Evolutionary conservation across 2,113 vertebrate species (phyloP), one percentile per base, ranked within the genome.

Genomic region (Zosterops borbonicus): DNA sequence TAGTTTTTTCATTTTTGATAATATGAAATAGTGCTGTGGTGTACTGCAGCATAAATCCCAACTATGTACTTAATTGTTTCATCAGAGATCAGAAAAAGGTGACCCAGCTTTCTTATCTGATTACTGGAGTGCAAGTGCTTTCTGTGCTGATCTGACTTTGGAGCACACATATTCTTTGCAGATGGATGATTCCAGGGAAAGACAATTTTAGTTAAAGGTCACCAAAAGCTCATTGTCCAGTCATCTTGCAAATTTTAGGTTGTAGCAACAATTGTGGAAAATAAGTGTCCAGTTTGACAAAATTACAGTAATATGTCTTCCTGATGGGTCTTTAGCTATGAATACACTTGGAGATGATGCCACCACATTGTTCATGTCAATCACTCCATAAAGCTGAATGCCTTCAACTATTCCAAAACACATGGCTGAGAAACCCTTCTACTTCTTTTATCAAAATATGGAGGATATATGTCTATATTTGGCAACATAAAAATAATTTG

Each of bases 11-110:
- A n/a, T 73, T 82, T 94, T 79, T 79, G 29, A 52, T 83, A 37
- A 63, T 17, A 17, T 80, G 58, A 39, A 59, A 21, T 76, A 63
- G 31, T 87, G 70, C 46, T 85, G 53, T 73, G 58, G 53, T 75
- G 31, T 82, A 46, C 37, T 87, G 35, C 49, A 87, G 71, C 71
- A 70, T 91, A 67, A 90, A 79, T 85, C 71, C 58, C 46, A 83
- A 53, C 33, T 73, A 73, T 7, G 35, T 83, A 63, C 50, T 80
- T 89, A 76, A 56, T 79, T 73, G 63, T 88, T 94, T 83, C 46
- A 63, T 77, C 58, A 73, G 74, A 83, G 70, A 94, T 67, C 83
- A 89, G 58, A 47, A 79, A 74, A 84, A 94, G 77, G 65, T 89
- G 91, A 91, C 59, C 6, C 50, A 69, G 24, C 11, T 69, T 75